phyloP scores from a whole-genome alignment of 2,113 vertebrate genomes.

The Junco hyemalis region DNA sequence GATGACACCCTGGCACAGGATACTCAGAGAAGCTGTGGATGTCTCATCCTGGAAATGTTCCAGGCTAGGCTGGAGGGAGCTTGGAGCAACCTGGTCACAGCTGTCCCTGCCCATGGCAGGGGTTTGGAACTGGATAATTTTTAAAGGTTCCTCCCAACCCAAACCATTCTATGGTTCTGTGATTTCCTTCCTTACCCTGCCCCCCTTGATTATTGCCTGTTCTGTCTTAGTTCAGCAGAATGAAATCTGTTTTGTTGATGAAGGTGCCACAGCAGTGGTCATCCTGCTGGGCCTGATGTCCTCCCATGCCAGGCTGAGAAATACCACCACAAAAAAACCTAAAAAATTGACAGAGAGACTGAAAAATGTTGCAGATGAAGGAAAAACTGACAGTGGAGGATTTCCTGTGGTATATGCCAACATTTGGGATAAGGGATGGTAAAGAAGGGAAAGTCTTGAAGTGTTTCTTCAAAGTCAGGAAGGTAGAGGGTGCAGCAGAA shows the following conservation, averaged over 20 bases:
- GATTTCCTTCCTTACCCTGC: not conserved
- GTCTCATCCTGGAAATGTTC: not conserved
- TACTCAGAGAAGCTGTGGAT: not conserved
- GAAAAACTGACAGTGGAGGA: not conserved
- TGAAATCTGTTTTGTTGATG: fast-evolving
- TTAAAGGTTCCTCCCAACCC: not conserved
- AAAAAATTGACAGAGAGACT: not conserved
- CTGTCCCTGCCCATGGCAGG: not conserved
- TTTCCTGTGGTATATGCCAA: not conserved
- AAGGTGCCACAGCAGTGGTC: not conserved
- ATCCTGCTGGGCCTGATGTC: not conserved
- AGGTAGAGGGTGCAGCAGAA: not conserved
- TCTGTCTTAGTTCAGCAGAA: not conserved
- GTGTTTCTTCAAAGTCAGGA: not conserved
- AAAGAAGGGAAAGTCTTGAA: not conserved
- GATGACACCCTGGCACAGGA: not conserved
- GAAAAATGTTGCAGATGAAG: not conserved
- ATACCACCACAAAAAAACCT: not conserved
- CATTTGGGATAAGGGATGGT: not conserved
- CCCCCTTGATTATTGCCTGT: not conserved
- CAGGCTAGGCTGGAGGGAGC: not conserved
- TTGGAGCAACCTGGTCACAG: not conserved
- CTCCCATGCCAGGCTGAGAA: not conserved
- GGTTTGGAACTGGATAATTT: not conserved
- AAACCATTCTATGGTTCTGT: not conserved